phyloP scores from a whole-genome alignment of 2,888 invertebrate species.

The Pollenia griseotomentosa region DNA sequence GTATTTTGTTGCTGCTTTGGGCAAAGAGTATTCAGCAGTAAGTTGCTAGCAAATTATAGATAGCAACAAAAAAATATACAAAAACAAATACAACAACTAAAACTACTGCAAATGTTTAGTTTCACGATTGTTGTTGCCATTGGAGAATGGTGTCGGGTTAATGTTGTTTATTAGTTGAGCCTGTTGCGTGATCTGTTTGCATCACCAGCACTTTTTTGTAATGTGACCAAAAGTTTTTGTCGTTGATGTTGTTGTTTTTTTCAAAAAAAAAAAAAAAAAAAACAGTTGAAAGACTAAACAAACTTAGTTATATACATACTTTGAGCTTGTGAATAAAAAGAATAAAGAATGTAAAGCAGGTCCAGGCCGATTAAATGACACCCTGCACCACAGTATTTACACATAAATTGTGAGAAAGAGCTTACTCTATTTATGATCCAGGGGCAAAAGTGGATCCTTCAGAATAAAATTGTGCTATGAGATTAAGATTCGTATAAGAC shows the following conservation, averaged over 20 bases:
- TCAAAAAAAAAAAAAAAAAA: not conserved
- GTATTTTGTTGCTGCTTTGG: not conserved
- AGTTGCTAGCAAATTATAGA: slow-evolving; percentile 22
- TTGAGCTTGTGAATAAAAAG: not conserved
- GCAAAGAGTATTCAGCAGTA: slow-evolving; percentile 31
- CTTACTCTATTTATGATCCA: too few relatives aligned
- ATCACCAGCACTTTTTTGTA: slow-evolving; percentile 38
- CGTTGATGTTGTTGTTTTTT: slow-evolving; percentile 26
- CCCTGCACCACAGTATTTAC: too few relatives aligned
- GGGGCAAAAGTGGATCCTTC: too few relatives aligned
- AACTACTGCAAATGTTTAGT: slow-evolving; percentile 13
- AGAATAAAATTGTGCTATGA: too few relatives aligned
- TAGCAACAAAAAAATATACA: not conserved
- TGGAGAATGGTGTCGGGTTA: slow-evolving; percentile 46
- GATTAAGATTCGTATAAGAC: too few relatives aligned
- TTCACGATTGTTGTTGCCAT: not conserved
- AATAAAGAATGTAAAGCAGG: too few relatives aligned
- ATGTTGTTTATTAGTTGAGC: slow-evolving; percentile 63
- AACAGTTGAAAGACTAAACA: slow-evolving; percentile 25
- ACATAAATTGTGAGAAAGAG: too few relatives aligned
- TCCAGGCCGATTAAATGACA: too few relatives aligned
- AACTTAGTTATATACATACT: slow-evolving; percentile 39
- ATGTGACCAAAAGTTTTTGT: slow-evolving; percentile 44
- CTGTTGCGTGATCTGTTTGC: slow-evolving; percentile 64
- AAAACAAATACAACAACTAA: not conserved